These are phyloP conservation scores for Spinibarbus caldwelli DNA, from an alignment of 2,797 vertebrate species.

Conservation along the genomic window DNA sequence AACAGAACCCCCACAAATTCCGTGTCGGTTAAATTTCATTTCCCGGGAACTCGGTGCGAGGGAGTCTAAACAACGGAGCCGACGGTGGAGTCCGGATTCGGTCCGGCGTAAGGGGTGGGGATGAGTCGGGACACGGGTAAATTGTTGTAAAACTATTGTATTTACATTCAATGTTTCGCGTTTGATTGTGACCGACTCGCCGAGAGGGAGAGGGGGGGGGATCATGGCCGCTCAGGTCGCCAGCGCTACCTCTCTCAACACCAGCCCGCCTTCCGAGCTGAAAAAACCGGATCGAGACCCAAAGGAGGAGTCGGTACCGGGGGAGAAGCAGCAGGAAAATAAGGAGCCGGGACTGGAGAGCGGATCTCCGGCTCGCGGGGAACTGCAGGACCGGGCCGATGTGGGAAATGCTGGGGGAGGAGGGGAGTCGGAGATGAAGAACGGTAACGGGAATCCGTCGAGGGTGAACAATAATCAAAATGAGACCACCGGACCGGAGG, in stretches of 20 bases:
- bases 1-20: conserved; percentile 85
- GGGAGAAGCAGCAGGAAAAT: conserved; percentile 87
- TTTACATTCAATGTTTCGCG: conserved; percentile 85
- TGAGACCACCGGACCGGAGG: conserved; percentile 81
- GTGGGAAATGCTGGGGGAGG: conserved; percentile 89
- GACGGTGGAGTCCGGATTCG: conserved; percentile 80
- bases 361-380: conserved; percentile 83
- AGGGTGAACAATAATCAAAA: conserved; percentile 85
- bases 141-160: conserved; percentile 82
- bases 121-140: conserved; percentile 83
- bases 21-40: conserved; percentile 80
- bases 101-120: conserved; percentile 80
- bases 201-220: conserved; percentile 78
- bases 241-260: conserved; percentile 92
- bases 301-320: conserved; percentile 86
- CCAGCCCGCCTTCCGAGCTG: conserved; percentile 93
- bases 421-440: conserved; percentile 96
- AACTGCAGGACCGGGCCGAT: conserved; percentile 92
- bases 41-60: conserved; percentile 73
- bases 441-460: conserved; percentile 95
- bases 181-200: conserved; percentile 86
- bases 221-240: conserved; percentile 99
- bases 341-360: conserved; percentile 81
- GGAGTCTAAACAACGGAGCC: conserved; percentile 70
- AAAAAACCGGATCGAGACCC: conserved; percentile 95